Evolutionary conservation across 2,113 vertebrate species (phyloP).

Genomic region (Mobula hypostoma): DNA sequence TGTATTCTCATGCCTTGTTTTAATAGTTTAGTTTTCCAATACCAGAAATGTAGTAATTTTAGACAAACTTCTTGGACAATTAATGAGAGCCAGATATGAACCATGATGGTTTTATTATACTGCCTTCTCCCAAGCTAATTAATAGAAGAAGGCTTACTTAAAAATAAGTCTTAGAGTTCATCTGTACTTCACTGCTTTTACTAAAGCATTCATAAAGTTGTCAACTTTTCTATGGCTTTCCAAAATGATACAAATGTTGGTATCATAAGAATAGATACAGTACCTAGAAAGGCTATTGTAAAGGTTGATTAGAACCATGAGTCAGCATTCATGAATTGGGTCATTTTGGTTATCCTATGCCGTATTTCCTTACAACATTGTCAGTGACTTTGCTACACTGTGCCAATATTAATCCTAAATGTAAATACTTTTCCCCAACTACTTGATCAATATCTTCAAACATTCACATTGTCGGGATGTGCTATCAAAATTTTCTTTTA

Average conservation of each 20-base stretch:
- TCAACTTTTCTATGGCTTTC: not conserved
- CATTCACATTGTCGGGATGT: not conserved
- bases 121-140: not conserved
- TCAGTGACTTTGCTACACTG: not conserved
- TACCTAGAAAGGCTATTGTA: not conserved
- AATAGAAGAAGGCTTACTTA: not conserved
- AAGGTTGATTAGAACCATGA: not conserved
- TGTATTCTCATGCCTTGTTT: not conserved
- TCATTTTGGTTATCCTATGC: not conserved
- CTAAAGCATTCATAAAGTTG: not conserved
- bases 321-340: not conserved
- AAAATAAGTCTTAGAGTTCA: not conserved
- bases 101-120: not conserved
- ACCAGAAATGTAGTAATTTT: not conserved
- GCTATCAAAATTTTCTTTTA: not conserved
- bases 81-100: not conserved
- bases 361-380: not conserved
- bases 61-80: not conserved
- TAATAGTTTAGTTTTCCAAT: not conserved
- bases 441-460: not conserved
- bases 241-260: not conserved
- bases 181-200: not conserved
- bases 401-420: not conserved
- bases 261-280: not conserved
- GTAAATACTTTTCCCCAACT: not conserved